Evolutionary conservation across 2,888 invertebrate species (phyloP), one percentile per base, ranked within the genome.

Genomic region (Peribatodes rhomboidaria): DNA sequence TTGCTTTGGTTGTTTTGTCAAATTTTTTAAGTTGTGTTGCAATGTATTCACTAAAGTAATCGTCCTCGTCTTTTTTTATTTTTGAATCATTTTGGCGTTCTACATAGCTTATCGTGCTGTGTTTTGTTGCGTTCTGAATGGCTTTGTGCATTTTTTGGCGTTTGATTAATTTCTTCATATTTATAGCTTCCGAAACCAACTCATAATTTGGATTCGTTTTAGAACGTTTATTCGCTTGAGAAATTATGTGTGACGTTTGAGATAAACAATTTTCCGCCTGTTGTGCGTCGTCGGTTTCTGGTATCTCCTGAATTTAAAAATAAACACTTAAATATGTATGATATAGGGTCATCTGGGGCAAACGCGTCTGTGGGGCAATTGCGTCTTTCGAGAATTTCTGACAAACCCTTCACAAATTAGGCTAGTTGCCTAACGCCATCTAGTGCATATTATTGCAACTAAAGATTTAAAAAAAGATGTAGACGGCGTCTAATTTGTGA

Each of bases 281-380:
- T 60, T 65, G 60, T 44, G 55, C 59, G 60, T 44, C 60, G 50
- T 60, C 56, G 50, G 59, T 55, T 64, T 59, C 56, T 56, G 61
- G 31, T 56, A 56, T 65, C 60, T 65, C 56, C 60, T 60, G 65
- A 56, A 65, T n/a, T n/a, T n/a, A n/a, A n/a, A n/a, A n/a, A n/a
- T n/a, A n/a, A n/a, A n/a, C n/a, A n/a, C n/a, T n/a, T n/a, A n/a
- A n/a, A n/a, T n/a, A n/a, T n/a, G n/a, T n/a, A n/a, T n/a, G n/a
- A n/a, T n/a, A n/a, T n/a, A n/a, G n/a, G n/a, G n/a, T n/a, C n/a
- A n/a, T n/a, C n/a, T n/a, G n/a, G n/a, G n/a, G n/a, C n/a, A n/a
- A n/a, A n/a, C n/a, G n/a, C n/a, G n/a, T n/a, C n/a, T n/a, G n/a
- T n/a, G n/a, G n/a, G n/a, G n/a, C n/a, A n/a, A n/a, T n/a, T n/a